phyloP scores from a whole-genome alignment of 1,140 invertebrate genomes.

The Sipha flava region DNA sequence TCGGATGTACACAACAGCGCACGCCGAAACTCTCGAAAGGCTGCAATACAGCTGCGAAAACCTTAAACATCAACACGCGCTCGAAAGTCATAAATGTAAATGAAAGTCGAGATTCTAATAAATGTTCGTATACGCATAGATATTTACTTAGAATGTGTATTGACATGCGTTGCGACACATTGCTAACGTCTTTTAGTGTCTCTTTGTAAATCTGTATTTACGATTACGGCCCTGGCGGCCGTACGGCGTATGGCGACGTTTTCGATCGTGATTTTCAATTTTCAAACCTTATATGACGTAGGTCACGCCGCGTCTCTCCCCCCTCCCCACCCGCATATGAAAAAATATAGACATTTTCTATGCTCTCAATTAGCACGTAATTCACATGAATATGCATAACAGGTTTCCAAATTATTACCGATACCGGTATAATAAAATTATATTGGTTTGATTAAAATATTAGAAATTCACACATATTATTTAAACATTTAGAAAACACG shows the following conservation, averaged over 20 bases:
- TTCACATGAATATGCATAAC: too few species aligned
- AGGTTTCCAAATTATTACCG: too few species aligned
- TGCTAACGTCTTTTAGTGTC: background rate
- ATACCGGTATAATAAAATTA: too few species aligned
- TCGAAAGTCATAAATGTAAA: background rate
- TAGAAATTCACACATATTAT: too few species aligned
- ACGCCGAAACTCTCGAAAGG: too few species aligned
- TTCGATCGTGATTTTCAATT: slow-evolving; percentile 11
- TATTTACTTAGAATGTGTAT: background rate
- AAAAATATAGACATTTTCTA: too few species aligned
- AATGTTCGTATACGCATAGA: background rate
- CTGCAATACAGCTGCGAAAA: background rate
- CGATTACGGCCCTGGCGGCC: background rate
- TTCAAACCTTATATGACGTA: background rate
- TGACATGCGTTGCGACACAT: background rate
- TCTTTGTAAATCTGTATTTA: background rate
- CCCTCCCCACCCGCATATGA: too few species aligned
- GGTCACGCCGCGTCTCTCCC: too few species aligned
- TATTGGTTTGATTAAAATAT: too few species aligned
- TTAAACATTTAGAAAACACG: too few species aligned
- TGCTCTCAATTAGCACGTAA: too few species aligned
- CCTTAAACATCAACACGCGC: background rate
- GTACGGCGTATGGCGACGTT: background rate
- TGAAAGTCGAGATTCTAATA: background rate
- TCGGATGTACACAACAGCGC: too few species aligned